Base-by-base conservation (phyloP, 2,113 vertebrate genomes). In the Thinocorus orbignyianus region DNA sequence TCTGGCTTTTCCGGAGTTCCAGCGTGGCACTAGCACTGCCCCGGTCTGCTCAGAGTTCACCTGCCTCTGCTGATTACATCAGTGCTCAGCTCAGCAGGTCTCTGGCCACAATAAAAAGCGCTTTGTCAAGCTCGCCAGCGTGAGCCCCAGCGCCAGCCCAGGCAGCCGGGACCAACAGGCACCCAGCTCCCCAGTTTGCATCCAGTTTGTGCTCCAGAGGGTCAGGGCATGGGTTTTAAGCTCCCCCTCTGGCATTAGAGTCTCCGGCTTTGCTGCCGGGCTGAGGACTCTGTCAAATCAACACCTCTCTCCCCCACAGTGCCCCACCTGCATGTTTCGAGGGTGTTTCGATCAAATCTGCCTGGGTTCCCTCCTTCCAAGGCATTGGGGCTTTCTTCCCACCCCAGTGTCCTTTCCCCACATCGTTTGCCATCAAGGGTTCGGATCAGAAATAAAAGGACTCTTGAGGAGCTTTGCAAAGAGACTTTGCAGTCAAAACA, bases 1-100 rank as follows among this genome's bases (percentile, higher is more conserved):
- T 98, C 96, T 94, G 4, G 57, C 61, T 46, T 84, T 68, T 84
- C 58, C 5, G 8, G 81, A 96, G 95, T 95, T 98, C 98, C 98
- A 98, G 87, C 96, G 86, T 98, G 97, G 98, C 97, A 97, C 79
- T 88, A 70, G 81, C 72, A 31, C 79, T 44, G 95, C 9, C 91
- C 68, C 78, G 2, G 91, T 89, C 90, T 94, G 96, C 95, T 96
- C 98, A 98, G 97, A 97, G 98, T 94, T 96, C 97, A 97, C 93
- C 94, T 93, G 90, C 76, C 96, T 88, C 70, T 86, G 93, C 95
- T 93, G 95, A 97, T 95, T 82, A 93, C 87, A 91, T 79, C 73
- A 89, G 80, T 65, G 87, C 92, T 91, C 90, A 86, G 90, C 96
- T 97, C 96, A 93, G 97, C 95, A 96, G 95, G 89, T 87, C 81